Conservation (phyloP, 2,888 invertebrate species). For the Mesopsocus fuscifrons region DNA sequence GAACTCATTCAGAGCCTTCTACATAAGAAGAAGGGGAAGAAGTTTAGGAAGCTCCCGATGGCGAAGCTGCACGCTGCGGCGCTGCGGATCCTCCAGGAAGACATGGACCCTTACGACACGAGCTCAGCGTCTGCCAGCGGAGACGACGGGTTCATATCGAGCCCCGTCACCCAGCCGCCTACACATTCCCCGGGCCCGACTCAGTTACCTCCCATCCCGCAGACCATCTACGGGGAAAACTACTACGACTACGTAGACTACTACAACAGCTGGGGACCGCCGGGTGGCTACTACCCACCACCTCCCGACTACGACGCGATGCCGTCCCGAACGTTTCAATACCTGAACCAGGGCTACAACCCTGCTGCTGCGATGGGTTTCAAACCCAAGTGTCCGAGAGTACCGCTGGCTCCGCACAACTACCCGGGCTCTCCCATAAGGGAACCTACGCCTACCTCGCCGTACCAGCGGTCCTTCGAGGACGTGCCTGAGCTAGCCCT, state of each 20-base stretch:
- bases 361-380: conserved; percentile 28
- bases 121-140: conserved; percentile 25
- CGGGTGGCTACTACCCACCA: conserved; percentile 18
- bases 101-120: conserved; percentile 28
- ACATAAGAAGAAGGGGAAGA: conserved; percentile 32
- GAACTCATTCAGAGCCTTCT: conserved; percentile 37
- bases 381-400: conserved; percentile 40
- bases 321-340: conserved; percentile 36
- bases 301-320: conserved; percentile 28
- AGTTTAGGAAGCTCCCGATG: conserved; percentile 32
- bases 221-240: conserved; percentile 23
- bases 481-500: neutral
- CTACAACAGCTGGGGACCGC: conserved; percentile 33
- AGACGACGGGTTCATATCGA: conserved; percentile 18
- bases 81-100: conserved; percentile 34
- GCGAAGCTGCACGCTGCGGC: conserved; percentile 37
- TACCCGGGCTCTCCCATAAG: neutral
- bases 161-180: conserved; percentile 3
- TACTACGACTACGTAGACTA: conserved; percentile 32
- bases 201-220: conserved; percentile 11
- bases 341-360: conserved; percentile 26
- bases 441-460: neutral
- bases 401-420: conserved; percentile 23
- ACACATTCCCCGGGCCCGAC: conserved; percentile 8
- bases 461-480: neutral